Evolutionary conservation across 2,113 vertebrate species (phyloP).

Genomic region (Silurus meridionalis): DNA sequence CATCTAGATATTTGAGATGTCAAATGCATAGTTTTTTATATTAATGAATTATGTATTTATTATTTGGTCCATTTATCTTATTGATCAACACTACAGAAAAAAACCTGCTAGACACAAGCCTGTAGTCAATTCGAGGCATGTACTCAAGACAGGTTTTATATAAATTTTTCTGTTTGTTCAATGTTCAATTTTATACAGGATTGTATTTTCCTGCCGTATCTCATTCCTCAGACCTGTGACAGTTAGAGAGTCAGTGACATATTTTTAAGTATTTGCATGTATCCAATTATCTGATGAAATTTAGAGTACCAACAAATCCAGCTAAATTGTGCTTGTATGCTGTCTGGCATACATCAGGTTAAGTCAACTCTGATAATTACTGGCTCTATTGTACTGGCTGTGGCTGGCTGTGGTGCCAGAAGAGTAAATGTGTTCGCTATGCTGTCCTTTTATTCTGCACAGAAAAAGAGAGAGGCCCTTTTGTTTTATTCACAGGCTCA

Average conservation of each 20-base stretch:
- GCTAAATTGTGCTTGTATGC: neutral
- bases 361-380: constrained; percentile 30
- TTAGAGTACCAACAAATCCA: neutral
- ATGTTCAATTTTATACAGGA: neutral
- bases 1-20: neutral
- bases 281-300: neutral
- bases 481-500: constrained; percentile 71
- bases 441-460: constrained; percentile 52
- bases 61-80: neutral
- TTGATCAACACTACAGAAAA: neutral
- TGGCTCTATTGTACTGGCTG: neutral
- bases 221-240: neutral
- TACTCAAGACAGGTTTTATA: neutral
- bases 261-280: neutral
- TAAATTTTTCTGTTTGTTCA: neutral
- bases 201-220: neutral
- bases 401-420: neutral
- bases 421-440: constrained; percentile 38
- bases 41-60: neutral
- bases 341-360: constrained; percentile 12
- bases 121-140: neutral
- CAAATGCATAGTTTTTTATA: neutral
- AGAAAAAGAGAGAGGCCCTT: constrained; percentile 52
- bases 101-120: neutral
- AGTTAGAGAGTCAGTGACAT: neutral